Base-by-base conservation (phyloP, 1,140 invertebrate species). In the Macrotrachela quadricornifera region DNA sequence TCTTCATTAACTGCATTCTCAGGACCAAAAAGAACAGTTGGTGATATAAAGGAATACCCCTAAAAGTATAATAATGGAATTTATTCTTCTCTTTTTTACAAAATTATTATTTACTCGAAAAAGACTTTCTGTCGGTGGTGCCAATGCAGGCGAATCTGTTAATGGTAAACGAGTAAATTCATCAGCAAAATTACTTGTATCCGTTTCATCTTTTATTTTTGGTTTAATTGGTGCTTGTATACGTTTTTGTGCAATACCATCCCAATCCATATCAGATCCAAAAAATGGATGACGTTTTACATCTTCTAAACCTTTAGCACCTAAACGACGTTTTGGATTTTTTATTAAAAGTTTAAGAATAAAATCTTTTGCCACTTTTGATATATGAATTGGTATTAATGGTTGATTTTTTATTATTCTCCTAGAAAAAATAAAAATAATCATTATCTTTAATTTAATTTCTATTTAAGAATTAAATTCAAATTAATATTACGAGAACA, bases 21-120 rank as follows among this genome's bases (percentile, higher is more conserved):
- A 51, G 81, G 75, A 30, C 79, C 79, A 65, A 88, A 85, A 46
- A 87, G 68, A 50, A 90, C 78, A 56, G 85, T 88, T 1, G 90
- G 90, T 0, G 90, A 82, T 21, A 95, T 82, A 70, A 86, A 96
- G 0, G 87, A 92, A 65, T 94, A 96, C 37, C 85, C 83, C 79
- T 80, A 64, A 36, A 67, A 63, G n/a, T 18, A 46, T 64, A 65
- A 58, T 60, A 50, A 53, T 59, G 59, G 60, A 78, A 90, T 75
- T 65, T 83, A 83, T 58, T 86, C 82, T 58, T n/a, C n/a, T n/a
- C n/a, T n/a, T n/a, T n/a, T n/a, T n/a, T n/a, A n/a, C n/a, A 30
- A 30, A 30, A 4, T 30, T 8, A 4, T 30, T 30, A 30, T 30
- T 30, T 30, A 30, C 21, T 30, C 21, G 21, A 30, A 30, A 30